Percentiles rank a stretch among this genome's conserved stretches.
These are phyloP conservation scores for Trematomus loennbergii DNA, from an alignment of 2,113 vertebrate genomes.

Conservation along the genomic window DNA sequence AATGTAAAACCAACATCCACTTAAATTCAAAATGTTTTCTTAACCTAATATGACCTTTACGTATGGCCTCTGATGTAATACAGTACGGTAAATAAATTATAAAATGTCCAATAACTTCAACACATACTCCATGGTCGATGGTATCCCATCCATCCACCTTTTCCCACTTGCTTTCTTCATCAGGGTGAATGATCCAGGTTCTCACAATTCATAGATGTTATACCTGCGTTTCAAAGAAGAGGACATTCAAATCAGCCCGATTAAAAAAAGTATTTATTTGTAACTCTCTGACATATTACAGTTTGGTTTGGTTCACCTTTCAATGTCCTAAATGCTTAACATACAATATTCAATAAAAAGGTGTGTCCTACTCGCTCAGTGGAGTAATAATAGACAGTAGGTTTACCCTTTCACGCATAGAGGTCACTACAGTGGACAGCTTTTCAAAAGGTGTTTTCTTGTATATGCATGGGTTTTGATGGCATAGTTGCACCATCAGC, in stretches of 20 bases:
- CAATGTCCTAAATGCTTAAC: neutral
- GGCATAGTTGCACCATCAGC: too few species aligned
- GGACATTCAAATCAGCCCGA: neutral
- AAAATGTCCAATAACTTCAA: neutral
- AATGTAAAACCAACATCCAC: too few species aligned
- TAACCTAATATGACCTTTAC: too few species aligned
- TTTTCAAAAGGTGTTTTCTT: too few species aligned
- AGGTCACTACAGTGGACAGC: too few species aligned
- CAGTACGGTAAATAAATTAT: neutral
- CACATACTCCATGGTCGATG: neutral
- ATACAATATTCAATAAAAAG: neutral
- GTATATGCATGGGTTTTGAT: too few species aligned
- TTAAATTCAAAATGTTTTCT: neutral
- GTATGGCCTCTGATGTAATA: neutral
- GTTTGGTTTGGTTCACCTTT: conserved; percentile 1
- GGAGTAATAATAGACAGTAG: too few species aligned
- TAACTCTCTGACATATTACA: too few species aligned
- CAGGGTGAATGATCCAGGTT: neutral
- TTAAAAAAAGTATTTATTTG: neutral
- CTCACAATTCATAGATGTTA: accelerated
- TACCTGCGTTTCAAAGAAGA: neutral
- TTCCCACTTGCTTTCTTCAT: neutral
- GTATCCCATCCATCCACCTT: neutral
- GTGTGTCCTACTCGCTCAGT: too few species aligned
- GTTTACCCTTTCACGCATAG: too few species aligned